These are phyloP conservation scores for Hydractinia echinata DNA, from an alignment of 30 jellyfish, hydroid and myxozoan species.

Conservation along the genomic window DNA sequence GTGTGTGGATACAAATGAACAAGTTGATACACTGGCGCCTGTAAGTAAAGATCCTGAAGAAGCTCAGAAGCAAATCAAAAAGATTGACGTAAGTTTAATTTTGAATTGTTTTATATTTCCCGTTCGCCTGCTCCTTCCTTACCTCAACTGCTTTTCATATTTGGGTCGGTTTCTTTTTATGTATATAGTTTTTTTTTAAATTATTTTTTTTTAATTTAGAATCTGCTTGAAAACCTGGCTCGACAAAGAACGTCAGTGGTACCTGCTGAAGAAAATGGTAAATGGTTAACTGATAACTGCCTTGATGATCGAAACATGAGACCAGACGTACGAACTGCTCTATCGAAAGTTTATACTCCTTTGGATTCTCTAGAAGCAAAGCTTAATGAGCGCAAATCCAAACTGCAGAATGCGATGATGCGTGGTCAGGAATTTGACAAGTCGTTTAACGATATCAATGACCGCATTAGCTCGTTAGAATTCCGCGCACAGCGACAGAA, in stretches of 20 bases:
- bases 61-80: constrained; percentile 50
- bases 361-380: constrained; percentile 61
- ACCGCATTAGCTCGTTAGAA: constrained; percentile 56
- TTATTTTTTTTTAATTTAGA: constrained; percentile 34
- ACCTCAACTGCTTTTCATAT: background rate
- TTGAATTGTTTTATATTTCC: background rate
- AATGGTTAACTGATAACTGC: constrained; percentile 60
- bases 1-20: constrained; percentile 52
- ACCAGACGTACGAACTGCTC: constrained; percentile 56
- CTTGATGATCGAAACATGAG: constrained; percentile 58
- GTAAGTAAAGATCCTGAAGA: constrained; percentile 51
- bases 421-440: constrained; percentile 58
- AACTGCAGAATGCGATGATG: constrained; percentile 53
- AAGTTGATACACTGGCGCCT: constrained; percentile 37
- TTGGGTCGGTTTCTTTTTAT: background rate
- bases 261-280: constrained; percentile 72
- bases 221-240: constrained; percentile 55
- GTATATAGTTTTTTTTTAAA: background rate
- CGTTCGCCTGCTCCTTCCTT: background rate
- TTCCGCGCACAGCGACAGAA: constrained; percentile 52
- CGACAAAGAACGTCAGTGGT: constrained; percentile 43
- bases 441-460: constrained; percentile 58
- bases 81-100: constrained; percentile 78
- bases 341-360: constrained; percentile 40
- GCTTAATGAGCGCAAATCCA: constrained; percentile 53